A percentile compares a stretch with the other conserved stretches of the same genome.
These are phyloP conservation scores for Pissodes strobi DNA, from an alignment of 1,140 invertebrate genomes.

Conservation along the genomic window DNA sequence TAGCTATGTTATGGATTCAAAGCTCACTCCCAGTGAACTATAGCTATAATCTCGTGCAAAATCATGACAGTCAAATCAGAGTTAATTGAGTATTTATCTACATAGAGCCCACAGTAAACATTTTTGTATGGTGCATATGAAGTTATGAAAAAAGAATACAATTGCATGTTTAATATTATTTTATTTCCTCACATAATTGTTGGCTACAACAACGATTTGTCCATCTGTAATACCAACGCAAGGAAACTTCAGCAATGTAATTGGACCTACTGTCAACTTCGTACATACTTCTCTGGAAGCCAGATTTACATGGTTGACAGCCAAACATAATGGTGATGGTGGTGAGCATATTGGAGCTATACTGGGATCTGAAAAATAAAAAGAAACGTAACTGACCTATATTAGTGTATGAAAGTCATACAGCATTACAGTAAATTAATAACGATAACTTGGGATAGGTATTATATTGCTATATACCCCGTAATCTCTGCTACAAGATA, in stretches of 20 bases:
- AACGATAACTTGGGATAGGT: too few species aligned
- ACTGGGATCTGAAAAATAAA: constrained; percentile 37
- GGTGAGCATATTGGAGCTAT: constrained; percentile 34
- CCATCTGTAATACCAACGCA: constrained; percentile 31
- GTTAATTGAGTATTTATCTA: too few species aligned
- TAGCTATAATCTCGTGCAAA: too few species aligned
- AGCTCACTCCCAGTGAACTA: too few species aligned
- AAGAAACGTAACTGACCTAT: too few species aligned
- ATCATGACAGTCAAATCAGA: too few species aligned
- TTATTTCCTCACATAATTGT: constrained; percentile 25
- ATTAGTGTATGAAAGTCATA: too few species aligned
- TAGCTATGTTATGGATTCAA: too few species aligned
- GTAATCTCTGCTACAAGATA: too few species aligned
- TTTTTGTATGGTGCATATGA: too few species aligned
- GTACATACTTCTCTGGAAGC: constrained; percentile 32
- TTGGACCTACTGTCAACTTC: constrained; percentile 31
- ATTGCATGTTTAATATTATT: not conserved
- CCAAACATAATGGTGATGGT: constrained; percentile 28
- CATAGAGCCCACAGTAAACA: not conserved
- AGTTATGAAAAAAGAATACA: not conserved
- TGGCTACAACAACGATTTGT: constrained; percentile 17
- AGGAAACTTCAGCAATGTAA: constrained; percentile 37
- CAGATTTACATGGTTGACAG: constrained; percentile 35
- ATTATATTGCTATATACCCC: too few species aligned
- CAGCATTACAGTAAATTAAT: too few species aligned